phyloP scores from a whole-genome alignment of 2,888 invertebrate species.

The Eupithecia subfuscata region DNA sequence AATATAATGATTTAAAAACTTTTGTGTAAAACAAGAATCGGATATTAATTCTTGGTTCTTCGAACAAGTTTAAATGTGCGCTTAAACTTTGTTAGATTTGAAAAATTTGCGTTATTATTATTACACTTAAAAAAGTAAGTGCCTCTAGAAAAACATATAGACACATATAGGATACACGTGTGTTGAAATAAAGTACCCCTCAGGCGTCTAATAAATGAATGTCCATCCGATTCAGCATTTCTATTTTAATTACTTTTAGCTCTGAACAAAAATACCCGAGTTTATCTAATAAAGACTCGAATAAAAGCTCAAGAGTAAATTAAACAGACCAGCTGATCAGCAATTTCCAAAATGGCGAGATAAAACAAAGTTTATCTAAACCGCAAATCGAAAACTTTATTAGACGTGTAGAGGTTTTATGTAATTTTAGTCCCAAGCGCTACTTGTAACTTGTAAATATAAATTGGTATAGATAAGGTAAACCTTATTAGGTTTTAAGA shows the following conservation, averaged over 20 bases:
- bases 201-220: slow-evolving; percentile 1
- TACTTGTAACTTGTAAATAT: not conserved
- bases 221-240: not conserved
- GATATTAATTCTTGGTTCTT: no score
- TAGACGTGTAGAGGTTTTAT: slow-evolving; percentile 34
- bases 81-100: no score
- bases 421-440: not conserved
- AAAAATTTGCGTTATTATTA: not conserved
- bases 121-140: not conserved
- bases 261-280: slow-evolving; percentile 8
- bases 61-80: no score
- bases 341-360: slow-evolving; percentile 8
- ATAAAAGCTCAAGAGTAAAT: slow-evolving; percentile 20
- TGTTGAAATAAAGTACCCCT: not conserved
- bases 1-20: slow-evolving; percentile 14
- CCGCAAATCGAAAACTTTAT: slow-evolving; percentile 49
- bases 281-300: not conserved
- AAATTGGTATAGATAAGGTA: not conserved
- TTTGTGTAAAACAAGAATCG: not conserved
- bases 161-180: not conserved
- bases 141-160: not conserved
- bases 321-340: slow-evolving; percentile 9
- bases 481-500: no score
- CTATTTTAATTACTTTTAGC: not conserved
- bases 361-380: slow-evolving; percentile 25